Evolutionary conservation across 2,113 vertebrate genomes (phyloP).

Genomic region (Gobiocypris rarus): DNA sequence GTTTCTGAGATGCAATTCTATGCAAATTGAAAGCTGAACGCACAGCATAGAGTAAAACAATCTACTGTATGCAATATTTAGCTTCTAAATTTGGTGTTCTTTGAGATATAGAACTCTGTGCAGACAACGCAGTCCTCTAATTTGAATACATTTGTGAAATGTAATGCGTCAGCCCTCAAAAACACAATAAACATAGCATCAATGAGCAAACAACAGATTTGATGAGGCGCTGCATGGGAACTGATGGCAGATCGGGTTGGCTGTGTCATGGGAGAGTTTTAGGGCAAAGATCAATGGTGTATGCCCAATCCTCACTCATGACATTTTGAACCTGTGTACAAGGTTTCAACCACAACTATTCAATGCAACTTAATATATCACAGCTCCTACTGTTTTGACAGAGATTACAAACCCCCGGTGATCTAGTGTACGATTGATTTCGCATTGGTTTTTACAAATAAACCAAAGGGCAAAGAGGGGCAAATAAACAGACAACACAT

Average conservation of each 20-base stretch:
- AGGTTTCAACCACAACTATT: slow-evolving; percentile 64
- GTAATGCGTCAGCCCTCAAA: background rate
- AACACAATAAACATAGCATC: background rate
- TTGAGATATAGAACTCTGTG: background rate
- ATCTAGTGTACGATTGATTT: slow-evolving; percentile 65
- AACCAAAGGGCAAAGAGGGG: slow-evolving; percentile 58
- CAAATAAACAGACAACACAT: slow-evolving; percentile 55
- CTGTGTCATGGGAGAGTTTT: slow-evolving; percentile 43
- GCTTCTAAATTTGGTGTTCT: background rate
- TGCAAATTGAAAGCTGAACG: background rate
- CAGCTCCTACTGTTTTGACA: slow-evolving; percentile 63
- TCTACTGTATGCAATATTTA: background rate
- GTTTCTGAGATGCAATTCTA: background rate
- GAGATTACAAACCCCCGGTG: slow-evolving; percentile 51
- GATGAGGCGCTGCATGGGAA: background rate
- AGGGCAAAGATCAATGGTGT: slow-evolving; percentile 67
- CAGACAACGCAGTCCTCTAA: background rate
- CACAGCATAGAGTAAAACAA: background rate
- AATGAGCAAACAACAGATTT: background rate
- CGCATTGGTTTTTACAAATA: slow-evolving; percentile 62
- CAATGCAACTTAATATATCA: slow-evolving; percentile 57
- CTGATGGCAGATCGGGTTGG: slow-evolving; percentile 13
- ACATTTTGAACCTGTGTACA: slow-evolving; percentile 65
- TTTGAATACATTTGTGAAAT: background rate
- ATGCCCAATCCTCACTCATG: slow-evolving; percentile 51